Evolutionary conservation across 2,888 invertebrate species (phyloP), one percentile per base, ranked within the genome.

Genomic region (Hermaeophaga mercurialis): DNA sequence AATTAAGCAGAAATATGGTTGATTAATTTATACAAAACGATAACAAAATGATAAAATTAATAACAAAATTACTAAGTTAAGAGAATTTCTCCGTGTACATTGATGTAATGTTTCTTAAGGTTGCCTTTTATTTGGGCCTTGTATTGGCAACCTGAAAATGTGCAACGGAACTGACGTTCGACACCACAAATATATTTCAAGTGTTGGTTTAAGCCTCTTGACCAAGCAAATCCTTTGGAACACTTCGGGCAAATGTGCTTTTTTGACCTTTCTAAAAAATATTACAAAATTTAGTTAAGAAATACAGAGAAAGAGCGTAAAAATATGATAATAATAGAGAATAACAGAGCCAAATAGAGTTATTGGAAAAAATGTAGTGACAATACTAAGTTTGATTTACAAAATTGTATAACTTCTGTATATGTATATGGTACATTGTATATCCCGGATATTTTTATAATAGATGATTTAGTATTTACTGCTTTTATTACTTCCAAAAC

Each of bases 81-180:
- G n/a, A n/a, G n/a, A n/a, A n/a, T 15, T 15, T 4, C 9, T 14
- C 19, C 19, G 19, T 39, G 39, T 12, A 39, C 19, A 39, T 3
- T 19, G 9, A 8, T 5, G 4, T 26, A 45, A 31, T 45, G 45
- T 15, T 28, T 45, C 18, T 31, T 45, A 8, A 45, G 11, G 31
- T 31, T 45, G 6, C 26, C 14, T 45, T 28, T 28, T 9, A 18
- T 17, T 11, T 45, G 28, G 1, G 45, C 31, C 11, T 18, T 45
- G 17, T 45, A 45, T 5, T 28, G 28, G 18, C 45, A 45, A 11
- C 31, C 31, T 7, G 8, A 8, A 24, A 24, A 31, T 31, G 28
- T 17, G 75, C 90, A 90, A 72, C 86, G 85, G 77, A 88, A 90
- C 77, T 88, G 88, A 12, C 89, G 89, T 76, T 89, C 89, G 75